A percentile compares a stretch with the other conserved stretches of the same genome.
These are phyloP conservation scores for Hemithea aestivaria DNA, from an alignment of 2,888 invertebrate genomes.

Conservation along the genomic window DNA sequence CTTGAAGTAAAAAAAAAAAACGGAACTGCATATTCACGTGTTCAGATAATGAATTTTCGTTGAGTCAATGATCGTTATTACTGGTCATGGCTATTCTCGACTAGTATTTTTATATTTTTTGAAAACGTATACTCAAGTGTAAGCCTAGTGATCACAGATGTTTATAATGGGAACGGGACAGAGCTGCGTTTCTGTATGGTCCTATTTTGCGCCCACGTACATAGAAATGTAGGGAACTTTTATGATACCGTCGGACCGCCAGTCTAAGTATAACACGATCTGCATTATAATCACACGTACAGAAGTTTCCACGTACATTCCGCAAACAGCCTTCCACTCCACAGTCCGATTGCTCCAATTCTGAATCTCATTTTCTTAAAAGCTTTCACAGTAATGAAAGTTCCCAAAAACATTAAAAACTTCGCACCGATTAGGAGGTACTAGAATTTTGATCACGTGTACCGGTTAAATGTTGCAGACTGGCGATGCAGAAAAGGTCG, in stretches of 20 bases:
- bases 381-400: slow-evolving; percentile 18
- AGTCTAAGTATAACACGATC: neutral
- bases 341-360: slow-evolving; percentile 5
- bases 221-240: slow-evolving; percentile 7
- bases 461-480: slow-evolving; percentile 13
- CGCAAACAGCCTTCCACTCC: slow-evolving; percentile 2
- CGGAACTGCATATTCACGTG: too few relatives aligned
- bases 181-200: too few relatives aligned
- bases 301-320: slow-evolving; percentile 1
- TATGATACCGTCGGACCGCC: slow-evolving; percentile 3
- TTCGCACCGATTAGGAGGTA: slow-evolving; percentile 7
- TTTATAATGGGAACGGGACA: too few relatives aligned
- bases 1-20: too few relatives aligned
- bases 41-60: too few relatives aligned
- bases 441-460: slow-evolving; percentile 17
- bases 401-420: slow-evolving; percentile 8
- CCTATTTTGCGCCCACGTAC: neutral
- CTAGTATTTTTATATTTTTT: too few relatives aligned
- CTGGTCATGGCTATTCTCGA: too few relatives aligned
- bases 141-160: too few relatives aligned
- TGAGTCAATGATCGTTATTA: too few relatives aligned
- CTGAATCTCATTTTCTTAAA: slow-evolving; percentile 15
- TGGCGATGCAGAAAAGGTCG: slow-evolving; percentile 10
- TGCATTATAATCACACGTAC: slow-evolving; percentile 7
- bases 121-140: too few relatives aligned